A percentile compares a stretch with the other conserved stretches of the same genome.
Evolutionary conservation across 1,140 invertebrate species (phyloP).

Genomic region (Octopus sinensis): DNA sequence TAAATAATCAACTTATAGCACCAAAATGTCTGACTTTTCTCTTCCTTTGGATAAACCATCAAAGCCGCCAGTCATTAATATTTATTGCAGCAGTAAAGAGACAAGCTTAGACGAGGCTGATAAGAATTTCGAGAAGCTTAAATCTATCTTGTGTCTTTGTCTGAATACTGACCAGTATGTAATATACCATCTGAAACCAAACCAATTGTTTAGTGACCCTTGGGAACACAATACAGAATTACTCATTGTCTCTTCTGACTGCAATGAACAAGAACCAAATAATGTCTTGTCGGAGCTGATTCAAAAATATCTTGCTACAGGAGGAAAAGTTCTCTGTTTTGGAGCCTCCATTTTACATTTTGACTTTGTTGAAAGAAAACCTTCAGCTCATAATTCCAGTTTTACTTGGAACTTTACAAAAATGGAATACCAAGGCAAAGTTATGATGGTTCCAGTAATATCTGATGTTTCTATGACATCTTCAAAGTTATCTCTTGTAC

Average conservation of each 20-base stretch:
- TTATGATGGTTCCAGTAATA: too few species aligned
- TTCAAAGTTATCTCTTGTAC: too few species aligned
- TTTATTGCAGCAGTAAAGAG: background rate
- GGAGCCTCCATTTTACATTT: background rate
- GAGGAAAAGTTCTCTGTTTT: constrained; percentile 60
- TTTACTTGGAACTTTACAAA: too few species aligned
- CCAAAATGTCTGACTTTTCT: too few species aligned
- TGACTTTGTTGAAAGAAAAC: too few species aligned
- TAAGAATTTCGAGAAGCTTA: constrained; percentile 70
- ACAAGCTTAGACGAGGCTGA: constrained; percentile 69
- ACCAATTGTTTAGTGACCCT: constrained; percentile 64
- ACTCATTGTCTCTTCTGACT: constrained; percentile 73
- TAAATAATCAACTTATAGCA: too few species aligned
- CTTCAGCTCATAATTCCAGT: too few species aligned
- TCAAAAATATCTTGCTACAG: constrained; percentile 70
- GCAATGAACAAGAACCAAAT: constrained; percentile 58
- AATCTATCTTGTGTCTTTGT: constrained; percentile 66
- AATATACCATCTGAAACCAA: constrained; percentile 69
- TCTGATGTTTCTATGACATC: too few species aligned
- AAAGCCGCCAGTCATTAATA: background rate
- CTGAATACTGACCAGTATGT: constrained; percentile 74
- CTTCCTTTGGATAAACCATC: too few species aligned
- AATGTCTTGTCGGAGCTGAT: constrained; percentile 66
- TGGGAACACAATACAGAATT: constrained; percentile 73
- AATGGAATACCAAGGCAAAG: too few species aligned